Conservation (phyloP, 2,113 vertebrate species). For the Syngnathus scovelli region DNA sequence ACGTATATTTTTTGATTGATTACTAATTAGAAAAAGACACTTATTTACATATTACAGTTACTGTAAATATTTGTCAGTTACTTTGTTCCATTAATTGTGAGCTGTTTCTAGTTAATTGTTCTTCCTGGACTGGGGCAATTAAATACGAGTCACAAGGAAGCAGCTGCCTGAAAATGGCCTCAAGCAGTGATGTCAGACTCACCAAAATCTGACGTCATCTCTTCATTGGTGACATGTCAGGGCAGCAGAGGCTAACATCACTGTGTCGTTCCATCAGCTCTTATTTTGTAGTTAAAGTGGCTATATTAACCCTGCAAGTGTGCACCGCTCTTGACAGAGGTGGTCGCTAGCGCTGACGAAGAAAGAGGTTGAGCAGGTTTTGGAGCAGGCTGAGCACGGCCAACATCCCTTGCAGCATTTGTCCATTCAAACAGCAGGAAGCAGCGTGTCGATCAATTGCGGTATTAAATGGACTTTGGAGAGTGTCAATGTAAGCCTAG, state of each 20-base stretch:
- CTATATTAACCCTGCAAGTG: neutral
- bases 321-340: constrained; percentile 12
- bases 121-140: neutral
- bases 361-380: constrained; percentile 12
- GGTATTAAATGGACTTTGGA: constrained; percentile 38
- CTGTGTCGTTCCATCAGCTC: neutral
- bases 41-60: too few relatives aligned
- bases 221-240: neutral
- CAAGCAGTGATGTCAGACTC: constrained; percentile 31
- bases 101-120: neutral
- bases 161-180: constrained; percentile 20
- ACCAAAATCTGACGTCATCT: constrained; percentile 2
- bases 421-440: constrained; percentile 33
- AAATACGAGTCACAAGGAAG: constrained; percentile 20
- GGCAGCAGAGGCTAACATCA: too few relatives aligned
- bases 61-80: neutral
- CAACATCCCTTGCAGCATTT: constrained; percentile 14
- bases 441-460: constrained; percentile 31
- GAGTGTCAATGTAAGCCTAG: constrained; percentile 34
- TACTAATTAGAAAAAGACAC: too few relatives aligned
- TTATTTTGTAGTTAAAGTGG: constrained; percentile 39
- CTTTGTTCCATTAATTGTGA: neutral
- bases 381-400: constrained; percentile 14
- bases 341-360: constrained; percentile 1
- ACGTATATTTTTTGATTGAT: too few relatives aligned